Evolutionary conservation across 1,140 invertebrate genomes (phyloP).

Genomic region (Zophobas morio): DNA sequence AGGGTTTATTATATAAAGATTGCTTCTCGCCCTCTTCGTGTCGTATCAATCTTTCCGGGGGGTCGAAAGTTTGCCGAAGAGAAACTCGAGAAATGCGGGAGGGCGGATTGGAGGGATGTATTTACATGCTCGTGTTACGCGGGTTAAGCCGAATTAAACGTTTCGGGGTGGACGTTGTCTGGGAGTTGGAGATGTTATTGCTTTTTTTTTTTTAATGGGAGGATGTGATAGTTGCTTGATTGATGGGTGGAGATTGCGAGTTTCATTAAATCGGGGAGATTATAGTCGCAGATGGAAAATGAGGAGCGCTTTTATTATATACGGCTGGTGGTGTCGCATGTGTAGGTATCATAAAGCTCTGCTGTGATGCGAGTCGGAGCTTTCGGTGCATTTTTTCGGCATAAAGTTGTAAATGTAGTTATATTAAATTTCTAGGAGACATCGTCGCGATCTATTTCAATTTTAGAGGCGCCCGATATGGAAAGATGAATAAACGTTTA

Average conservation of each 20-base stretch:
- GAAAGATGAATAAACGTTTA: too few relatives aligned
- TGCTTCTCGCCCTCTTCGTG: conserved; percentile 31
- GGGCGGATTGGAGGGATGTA: background rate
- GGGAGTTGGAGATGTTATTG: conserved; percentile 1
- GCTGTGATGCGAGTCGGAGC: too few relatives aligned
- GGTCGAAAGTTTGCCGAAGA: conserved; percentile 7
- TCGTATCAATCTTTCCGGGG: conserved; percentile 29
- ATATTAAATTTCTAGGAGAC: too few relatives aligned
- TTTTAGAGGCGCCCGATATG: too few relatives aligned
- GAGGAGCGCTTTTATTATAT: background rate
- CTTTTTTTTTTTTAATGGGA: background rate
- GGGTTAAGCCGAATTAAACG: conserved; percentile 9
- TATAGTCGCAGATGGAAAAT: conserved; percentile 4
- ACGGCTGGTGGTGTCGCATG: background rate
- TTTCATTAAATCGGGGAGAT: background rate
- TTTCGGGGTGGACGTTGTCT: background rate
- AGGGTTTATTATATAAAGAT: conserved; percentile 31
- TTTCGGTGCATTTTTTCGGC: too few relatives aligned
- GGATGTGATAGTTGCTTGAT: background rate
- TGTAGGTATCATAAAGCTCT: background rate
- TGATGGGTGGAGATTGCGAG: background rate
- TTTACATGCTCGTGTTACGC: background rate
- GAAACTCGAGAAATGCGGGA: background rate
- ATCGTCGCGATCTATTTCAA: too few relatives aligned
- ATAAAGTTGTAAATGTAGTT: too few relatives aligned